Evolutionary conservation across 2,888 invertebrate species (phyloP).

Genomic region (Lobophora halterata): DNA sequence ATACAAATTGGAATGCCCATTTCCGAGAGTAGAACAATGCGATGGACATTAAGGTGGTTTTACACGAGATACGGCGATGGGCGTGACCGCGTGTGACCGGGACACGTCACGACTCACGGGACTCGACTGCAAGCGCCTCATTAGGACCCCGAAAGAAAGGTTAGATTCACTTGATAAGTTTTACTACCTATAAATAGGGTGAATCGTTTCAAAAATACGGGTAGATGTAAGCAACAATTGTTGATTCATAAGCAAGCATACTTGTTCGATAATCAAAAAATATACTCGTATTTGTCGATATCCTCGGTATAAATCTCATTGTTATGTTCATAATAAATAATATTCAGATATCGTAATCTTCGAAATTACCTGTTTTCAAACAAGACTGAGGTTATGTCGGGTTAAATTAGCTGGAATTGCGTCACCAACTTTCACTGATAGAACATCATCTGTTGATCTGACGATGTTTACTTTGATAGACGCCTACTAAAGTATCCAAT

Average conservation of each 20-base stretch:
- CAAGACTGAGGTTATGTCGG: conserved; percentile 31
- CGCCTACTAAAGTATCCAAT: conserved; percentile 29
- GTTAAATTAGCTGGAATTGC: conserved; percentile 29
- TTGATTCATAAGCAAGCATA: too few species aligned
- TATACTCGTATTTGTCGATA: too few species aligned
- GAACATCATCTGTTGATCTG: conserved; percentile 22
- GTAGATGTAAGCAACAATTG: too few species aligned
- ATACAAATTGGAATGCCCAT: conserved; percentile 34
- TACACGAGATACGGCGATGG: conserved; percentile 59
- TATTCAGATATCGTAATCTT: conserved; percentile 15
- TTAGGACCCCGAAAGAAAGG: conserved; percentile 17
- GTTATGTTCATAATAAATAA: conserved; percentile 2
- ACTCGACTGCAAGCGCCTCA: conserved; percentile 27
- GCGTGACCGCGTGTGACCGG: conserved; percentile 61
- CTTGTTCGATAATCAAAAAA: too few species aligned
- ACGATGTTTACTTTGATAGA: conserved; percentile 26
- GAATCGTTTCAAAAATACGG: neutral
- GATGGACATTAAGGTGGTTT: conserved; percentile 46
- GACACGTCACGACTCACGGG: conserved; percentile 60
- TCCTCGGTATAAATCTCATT: too few species aligned
- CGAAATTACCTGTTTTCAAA: conserved; percentile 22
- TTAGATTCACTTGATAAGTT: conserved; percentile 16
- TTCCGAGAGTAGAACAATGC: conserved; percentile 46
- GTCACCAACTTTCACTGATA: conserved; percentile 36
- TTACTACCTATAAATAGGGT: conserved; percentile 3